phyloP scores from a whole-genome alignment of 2,888 invertebrate species.

The Erannis defoliaria region DNA sequence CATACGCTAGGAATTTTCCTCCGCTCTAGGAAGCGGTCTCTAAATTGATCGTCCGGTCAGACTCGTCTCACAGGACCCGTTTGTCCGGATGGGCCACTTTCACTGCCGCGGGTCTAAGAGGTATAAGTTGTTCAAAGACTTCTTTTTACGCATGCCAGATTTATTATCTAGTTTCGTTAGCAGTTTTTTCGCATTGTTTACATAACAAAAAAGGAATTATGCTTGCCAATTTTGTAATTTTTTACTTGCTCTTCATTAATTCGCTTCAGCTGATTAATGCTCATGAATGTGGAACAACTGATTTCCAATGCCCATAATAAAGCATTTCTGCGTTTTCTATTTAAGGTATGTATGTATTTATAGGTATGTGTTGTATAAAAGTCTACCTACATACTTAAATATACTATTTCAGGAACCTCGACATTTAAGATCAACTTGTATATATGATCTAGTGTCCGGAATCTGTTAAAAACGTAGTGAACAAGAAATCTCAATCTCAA shows the following conservation, averaged over 20 bases:
- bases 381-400: too few relatives aligned
- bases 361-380: too few relatives aligned
- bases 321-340: too few relatives aligned
- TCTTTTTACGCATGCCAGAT: not conserved
- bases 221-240: not conserved
- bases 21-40: not conserved
- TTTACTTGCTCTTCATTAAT: too few relatives aligned
- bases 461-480: not conserved
- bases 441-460: too few relatives aligned
- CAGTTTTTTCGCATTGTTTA: not conserved
- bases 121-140: not conserved
- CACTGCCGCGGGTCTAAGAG: conserved; percentile 26
- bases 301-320: too few relatives aligned
- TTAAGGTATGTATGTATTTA: too few relatives aligned
- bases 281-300: too few relatives aligned
- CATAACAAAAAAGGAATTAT: not conserved
- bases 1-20: not conserved
- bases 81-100: conserved; percentile 43
- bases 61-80: conserved; percentile 34
- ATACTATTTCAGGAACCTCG: too few relatives aligned
- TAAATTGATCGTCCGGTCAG: conserved; percentile 1
- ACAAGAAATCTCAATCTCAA: not conserved
- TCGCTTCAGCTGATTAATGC: too few relatives aligned
- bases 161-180: not conserved
- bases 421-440: too few relatives aligned